Evolutionary conservation across 1,140 invertebrate genomes (phyloP), one percentile per base, ranked within the genome.

Genomic region (Prorops nasuta): DNA sequence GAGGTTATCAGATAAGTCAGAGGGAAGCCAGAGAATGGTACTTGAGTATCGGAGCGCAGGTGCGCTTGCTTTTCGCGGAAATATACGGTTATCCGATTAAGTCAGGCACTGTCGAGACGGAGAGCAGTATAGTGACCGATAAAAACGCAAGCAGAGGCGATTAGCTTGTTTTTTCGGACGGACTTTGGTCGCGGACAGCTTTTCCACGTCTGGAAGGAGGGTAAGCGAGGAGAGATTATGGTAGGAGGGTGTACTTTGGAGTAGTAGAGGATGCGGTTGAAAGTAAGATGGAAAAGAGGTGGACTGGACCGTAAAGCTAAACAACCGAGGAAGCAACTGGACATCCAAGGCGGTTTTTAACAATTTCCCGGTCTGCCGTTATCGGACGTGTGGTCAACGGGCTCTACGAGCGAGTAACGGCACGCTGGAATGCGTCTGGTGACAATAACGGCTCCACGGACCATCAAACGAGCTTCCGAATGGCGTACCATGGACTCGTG

Each of bases 381-480:
- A 73, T 70, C 64, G 64, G 51, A 72, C 69, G 65, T 66, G 63
- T 67, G 71, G 66, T 70, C 70, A 71, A 63, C 58, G 56, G 63
- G 49, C 40, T 53, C 50, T 58, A 59, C 19, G 36, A 44, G 18
- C n/a, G n/a, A n/a, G 10, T 54, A 62, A 60, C 54, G 58, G 24
- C 19, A 45, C 44, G 41, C 49, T 17, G 44, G 47, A 44, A 58
- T 60, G 58, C 44, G 62, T 67, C 66, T 57, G 44, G 60, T 67
- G 64, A 72, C 69, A 74, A 76, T 77, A 75, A 77, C 58, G 64
- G 49, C 60, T 68, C 64, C 56, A 71, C 51, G 64, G 58, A 44
- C 67, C 66, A 76, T 77, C 75, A 70, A 76, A 71, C 64, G 67
- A 70, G 67, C 63, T 70, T 66, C 67, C 66, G 64, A 75, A 75